Evolutionary conservation across 2,888 invertebrate species (phyloP).

Genomic region (Stenchaetothrips biformis): DNA sequence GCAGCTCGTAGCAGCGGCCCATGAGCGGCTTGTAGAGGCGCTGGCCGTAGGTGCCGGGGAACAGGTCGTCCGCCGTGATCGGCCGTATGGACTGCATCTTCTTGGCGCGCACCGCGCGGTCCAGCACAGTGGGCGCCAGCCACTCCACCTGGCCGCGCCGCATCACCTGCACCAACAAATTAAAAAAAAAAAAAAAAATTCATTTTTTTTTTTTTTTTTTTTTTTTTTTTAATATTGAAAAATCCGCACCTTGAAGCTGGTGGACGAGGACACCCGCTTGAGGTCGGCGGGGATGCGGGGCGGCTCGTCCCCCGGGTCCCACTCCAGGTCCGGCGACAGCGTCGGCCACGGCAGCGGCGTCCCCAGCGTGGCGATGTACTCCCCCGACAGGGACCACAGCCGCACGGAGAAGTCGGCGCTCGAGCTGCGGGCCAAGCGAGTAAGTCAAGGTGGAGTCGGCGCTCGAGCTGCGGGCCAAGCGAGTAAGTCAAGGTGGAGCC

Average conservation of each 20-base stretch:
- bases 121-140: not conserved
- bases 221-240: no score
- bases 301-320: conserved; percentile 47
- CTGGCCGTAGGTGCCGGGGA: conserved; percentile 10
- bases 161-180: conserved; percentile 9
- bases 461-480: conserved; percentile 52
- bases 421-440: conserved; percentile 47
- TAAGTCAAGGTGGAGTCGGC: conserved; percentile 57
- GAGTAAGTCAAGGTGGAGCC: no score
- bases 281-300: conserved; percentile 68
- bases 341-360: conserved; percentile 61
- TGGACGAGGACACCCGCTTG: conserved; percentile 65
- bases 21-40: not conserved
- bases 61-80: not conserved
- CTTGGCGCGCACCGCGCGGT: conserved; percentile 12
- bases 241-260: conserved; percentile 66
- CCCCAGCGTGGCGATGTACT: conserved; percentile 55
- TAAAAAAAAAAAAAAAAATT: no score
- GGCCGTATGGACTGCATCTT: not conserved
- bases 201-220: not conserved
- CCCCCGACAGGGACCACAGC: conserved; percentile 68
- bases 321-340: conserved; percentile 45
- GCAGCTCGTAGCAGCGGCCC: conserved; percentile 20
- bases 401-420: conserved; percentile 68
- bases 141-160: conserved; percentile 4